Conservation (phyloP, 2,888 invertebrate species). For the Anoncus sp. region DNA sequence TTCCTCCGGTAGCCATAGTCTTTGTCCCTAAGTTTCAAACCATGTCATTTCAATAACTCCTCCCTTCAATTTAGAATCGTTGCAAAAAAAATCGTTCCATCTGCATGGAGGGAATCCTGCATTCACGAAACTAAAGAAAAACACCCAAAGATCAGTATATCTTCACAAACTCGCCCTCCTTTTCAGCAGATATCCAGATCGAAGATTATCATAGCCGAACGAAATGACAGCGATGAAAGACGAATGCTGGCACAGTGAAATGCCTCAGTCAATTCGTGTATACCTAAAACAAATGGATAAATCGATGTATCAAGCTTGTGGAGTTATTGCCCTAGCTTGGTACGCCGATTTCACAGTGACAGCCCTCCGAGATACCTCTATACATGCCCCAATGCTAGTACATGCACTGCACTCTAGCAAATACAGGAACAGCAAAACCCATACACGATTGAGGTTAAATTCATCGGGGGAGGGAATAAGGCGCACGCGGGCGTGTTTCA, state of each 20-base stretch:
- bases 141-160: constrained; percentile 8
- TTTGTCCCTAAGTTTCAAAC: too few relatives aligned
- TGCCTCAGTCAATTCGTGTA: not conserved
- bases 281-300: not conserved
- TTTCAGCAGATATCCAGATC: too few relatives aligned
- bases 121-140: not conserved
- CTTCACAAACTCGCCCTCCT: too few relatives aligned
- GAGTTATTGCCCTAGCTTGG: constrained; percentile 42
- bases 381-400: too few relatives aligned
- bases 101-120: not conserved
- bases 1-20: too few relatives aligned
- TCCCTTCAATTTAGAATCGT: too few relatives aligned
- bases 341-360: constrained; percentile 35
- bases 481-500: constrained; percentile 32
- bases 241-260: not conserved
- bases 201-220: too few relatives aligned
- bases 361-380: too few relatives aligned
- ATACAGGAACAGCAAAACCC: not conserved
- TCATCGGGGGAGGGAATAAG: constrained; percentile 45
- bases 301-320: constrained; percentile 39
- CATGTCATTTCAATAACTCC: too few relatives aligned
- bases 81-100: not conserved
- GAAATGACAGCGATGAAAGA: too few relatives aligned
- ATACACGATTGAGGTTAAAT: constrained; percentile 13
- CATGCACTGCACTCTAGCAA: too few relatives aligned